Evolutionary conservation across 2,888 invertebrate genomes (phyloP), one percentile per base, ranked within the genome.

Genomic region (Campoplex nolae): DNA sequence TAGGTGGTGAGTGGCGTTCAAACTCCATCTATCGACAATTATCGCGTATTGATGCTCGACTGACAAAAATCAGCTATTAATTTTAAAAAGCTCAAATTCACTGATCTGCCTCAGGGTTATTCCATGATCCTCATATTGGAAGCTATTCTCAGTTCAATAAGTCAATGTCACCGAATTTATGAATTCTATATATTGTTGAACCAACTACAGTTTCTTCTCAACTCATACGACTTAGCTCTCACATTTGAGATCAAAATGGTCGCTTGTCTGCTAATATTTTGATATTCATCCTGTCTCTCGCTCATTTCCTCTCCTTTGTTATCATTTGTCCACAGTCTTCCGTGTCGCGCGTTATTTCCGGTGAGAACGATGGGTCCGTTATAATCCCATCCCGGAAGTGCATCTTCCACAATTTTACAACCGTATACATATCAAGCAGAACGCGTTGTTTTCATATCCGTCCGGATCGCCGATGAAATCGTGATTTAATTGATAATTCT

Each of bases 401-500:
- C 13, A 62, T 45, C 9, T 42, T 58, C 23, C 28, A 58, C 42
- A 38, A 67, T 77, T 51, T 32, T 32, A 48, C 48, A 32, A 32
- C 3, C 35, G 6, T 35, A 38, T n/a, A 38, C 38, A 38, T 35
- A 38, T 6, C 6, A 35, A 35, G 38, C 67, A 6, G 1, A 67
- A 67, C 18, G 4, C 7, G 8, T 28, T 45, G n/a, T 35, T 65
- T n/a, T 13, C 28, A 11, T 42, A 51, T 48, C 45, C 48, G 62
- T 28, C 3, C 51, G 23, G n/a, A 77, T 45, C 35, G n/a, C 68
- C n/a, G 23, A 70, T 45, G 70, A 70, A 45, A 35, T 73, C 16
- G 45, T 23, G 45, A 76, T 75, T 81, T 48, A 76, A 83, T 73
- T 81, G 38, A 83, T 54, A 76, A 83, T 42, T 58, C 35, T 74